Percentiles rank a stretch among this genome's conserved stretches.
Evolutionary conservation across 1,140 invertebrate genomes (phyloP).

Genomic region (Eumeta japonica): DNA sequence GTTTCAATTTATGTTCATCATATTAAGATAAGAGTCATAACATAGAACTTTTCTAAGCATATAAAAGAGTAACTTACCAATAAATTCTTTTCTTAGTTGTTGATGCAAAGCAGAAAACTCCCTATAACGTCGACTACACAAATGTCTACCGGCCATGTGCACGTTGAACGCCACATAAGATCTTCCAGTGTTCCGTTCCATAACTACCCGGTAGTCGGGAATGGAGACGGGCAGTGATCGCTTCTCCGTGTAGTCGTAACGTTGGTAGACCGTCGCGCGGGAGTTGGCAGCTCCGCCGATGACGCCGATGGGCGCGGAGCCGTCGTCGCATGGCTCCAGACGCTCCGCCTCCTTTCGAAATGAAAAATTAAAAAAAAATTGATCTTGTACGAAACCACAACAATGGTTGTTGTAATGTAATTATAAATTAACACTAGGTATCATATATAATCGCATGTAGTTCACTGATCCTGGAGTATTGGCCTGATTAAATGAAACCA

Average conservation of each 20-base stretch:
- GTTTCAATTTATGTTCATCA: no score
- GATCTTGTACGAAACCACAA: no score
- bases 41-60: no score
- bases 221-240: conserved; percentile 96
- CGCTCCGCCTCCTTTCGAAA: conserved; percentile 73
- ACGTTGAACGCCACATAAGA: conserved; percentile 97
- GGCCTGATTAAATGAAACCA: no score
- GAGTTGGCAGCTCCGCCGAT: conserved; percentile 44
- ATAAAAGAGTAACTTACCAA: no score
- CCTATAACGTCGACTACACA: conserved; percentile 93
- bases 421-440: no score
- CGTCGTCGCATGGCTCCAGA: conserved; percentile 85
- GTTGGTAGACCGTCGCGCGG: conserved; percentile 36
- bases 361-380: conserved; percentile 2
- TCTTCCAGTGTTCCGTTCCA: conserved; percentile 76
- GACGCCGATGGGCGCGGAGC: conserved; percentile 83
- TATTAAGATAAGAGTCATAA: no score
- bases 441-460: no score
- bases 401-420: no score
- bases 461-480: no score
- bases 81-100: conserved; percentile 92
- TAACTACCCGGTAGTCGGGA: conserved; percentile 68
- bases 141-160: conserved; percentile 96
- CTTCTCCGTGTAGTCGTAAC: conserved; percentile 93
- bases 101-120: conserved; percentile 92